A percentile compares a stretch with the other conserved stretches of the same genome.
phyloP scores from a whole-genome alignment of 2,113 vertebrate genomes.

The Atlantisia rogersi region DNA sequence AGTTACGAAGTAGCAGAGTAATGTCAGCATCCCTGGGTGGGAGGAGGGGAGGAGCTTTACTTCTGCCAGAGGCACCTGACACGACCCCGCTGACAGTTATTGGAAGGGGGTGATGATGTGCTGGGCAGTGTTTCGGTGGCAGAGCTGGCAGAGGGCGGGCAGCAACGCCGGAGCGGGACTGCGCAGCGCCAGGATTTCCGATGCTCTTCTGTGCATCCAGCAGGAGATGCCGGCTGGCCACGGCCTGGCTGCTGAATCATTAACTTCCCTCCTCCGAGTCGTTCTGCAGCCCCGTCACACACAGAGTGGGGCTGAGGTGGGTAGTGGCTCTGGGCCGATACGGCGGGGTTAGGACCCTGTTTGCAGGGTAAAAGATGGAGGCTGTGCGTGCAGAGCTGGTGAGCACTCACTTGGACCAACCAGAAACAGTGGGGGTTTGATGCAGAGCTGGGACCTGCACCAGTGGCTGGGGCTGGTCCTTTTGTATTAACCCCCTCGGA shows the following conservation, averaged over 20 bases:
- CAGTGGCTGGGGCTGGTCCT: background rate
- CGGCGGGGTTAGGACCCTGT: fast-evolving
- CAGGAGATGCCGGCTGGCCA: background rate
- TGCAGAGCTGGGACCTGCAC: background rate
- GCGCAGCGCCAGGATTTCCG: background rate
- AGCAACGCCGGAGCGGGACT: background rate
- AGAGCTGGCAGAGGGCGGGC: background rate
- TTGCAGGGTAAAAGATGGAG: background rate
- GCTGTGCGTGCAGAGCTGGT: background rate
- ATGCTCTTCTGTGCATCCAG: background rate
- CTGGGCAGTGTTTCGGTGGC: background rate
- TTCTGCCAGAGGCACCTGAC: background rate
- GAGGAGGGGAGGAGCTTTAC: background rate
- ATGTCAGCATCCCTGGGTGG: background rate
- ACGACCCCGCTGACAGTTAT: background rate
- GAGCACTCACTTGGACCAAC: background rate
- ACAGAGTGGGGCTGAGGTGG: background rate
- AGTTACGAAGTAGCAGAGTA: background rate
- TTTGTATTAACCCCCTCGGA: background rate
- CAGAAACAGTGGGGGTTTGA: background rate
- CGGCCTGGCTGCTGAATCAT: slow-evolving; percentile 24
- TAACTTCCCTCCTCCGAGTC: slow-evolving; percentile 11
- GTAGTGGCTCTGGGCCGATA: background rate
- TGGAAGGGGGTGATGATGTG: background rate
- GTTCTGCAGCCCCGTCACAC: background rate